Evolutionary conservation across 2,888 invertebrate species (phyloP), one percentile per base, ranked within the genome.

Genomic region (Macaria liturata): DNA sequence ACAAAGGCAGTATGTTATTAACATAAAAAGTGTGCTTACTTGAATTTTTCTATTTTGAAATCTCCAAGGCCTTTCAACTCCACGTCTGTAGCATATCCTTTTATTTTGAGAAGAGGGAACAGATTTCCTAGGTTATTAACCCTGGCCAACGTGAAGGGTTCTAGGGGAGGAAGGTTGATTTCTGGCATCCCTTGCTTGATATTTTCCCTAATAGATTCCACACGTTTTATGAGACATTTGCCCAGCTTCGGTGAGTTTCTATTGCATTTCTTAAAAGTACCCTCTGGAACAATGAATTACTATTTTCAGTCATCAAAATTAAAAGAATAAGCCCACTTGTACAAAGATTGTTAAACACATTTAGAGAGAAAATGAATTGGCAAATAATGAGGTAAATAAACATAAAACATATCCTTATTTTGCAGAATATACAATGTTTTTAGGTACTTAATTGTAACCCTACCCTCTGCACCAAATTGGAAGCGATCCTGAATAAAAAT

Each of bases 121-220:
- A 3, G 5, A 7, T 1, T 4, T 3, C 32, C 51, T 0, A 51
- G 9, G 34, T 37, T 37, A 37, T 37, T 7, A 4, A 37, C 5
- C 7, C 8, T 51, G 5, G 45, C 7, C 39, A 51, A n/a, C 8
- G 4, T 39, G 9, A 51, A 51, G 7, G 51, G 45, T 30, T 51
- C 51, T 32, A 51, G n/a, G 9, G 4, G 4, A 5, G 51, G 51
- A 8, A 51, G 37, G 30, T 8, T 20, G 3, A 51, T 46, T 5
- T 51, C 45, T 0, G 51, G 45, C 3, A 51, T 45, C 4, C 50
- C 50, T 0, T 32, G 5, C 4, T 9, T 44, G 44, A 50, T 43
- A 0, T 9, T 4, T 3, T 7, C 32, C 8, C 50, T 42, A 8
- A 34, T 8, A 9, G 9, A 5, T 34, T 43, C 44, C 34, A 44